These are phyloP conservation scores for Quadroppia sp. DNA, from an alignment of 2,888 invertebrate genomes.

Conservation along the genomic window DNA sequence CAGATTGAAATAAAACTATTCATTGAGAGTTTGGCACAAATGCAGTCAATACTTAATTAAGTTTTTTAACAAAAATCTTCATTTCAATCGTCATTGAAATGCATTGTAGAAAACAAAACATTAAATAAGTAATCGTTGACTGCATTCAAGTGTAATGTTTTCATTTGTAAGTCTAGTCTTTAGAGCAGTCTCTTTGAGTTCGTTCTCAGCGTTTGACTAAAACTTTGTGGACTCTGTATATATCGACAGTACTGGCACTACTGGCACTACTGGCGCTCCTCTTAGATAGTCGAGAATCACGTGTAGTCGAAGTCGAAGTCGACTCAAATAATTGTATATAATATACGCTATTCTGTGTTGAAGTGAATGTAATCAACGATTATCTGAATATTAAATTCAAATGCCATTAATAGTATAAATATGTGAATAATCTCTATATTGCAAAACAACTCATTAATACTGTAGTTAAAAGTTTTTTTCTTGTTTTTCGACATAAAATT, in stretches of 20 bases:
- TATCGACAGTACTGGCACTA: neutral
- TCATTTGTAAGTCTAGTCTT: neutral
- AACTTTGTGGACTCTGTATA: neutral
- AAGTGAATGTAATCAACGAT: neutral
- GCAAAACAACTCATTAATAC: neutral
- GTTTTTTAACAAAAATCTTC: neutral
- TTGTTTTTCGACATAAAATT: neutral
- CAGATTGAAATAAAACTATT: neutral
- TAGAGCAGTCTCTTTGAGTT: slow-evolving; percentile 21
- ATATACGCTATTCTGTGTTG: neutral
- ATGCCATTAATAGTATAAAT: neutral
- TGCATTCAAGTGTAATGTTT: neutral
- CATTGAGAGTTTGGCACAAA: slow-evolving; percentile 9
- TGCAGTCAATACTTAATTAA: neutral
- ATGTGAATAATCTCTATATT: neutral
- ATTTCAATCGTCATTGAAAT: neutral
- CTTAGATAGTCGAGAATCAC: neutral
- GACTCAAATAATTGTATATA: neutral
- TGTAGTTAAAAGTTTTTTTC: neutral
- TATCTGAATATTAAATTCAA: neutral
- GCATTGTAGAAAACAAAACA: neutral
- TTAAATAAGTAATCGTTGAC: neutral
- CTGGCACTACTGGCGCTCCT: neutral
- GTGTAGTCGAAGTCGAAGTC: neutral
- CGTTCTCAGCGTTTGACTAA: neutral